A percentile compares a stretch with the other conserved stretches of the same genome.
These are phyloP conservation scores for Drosophila acutilabella DNA, from an alignment of 2,888 invertebrate species.

Conservation along the genomic window DNA sequence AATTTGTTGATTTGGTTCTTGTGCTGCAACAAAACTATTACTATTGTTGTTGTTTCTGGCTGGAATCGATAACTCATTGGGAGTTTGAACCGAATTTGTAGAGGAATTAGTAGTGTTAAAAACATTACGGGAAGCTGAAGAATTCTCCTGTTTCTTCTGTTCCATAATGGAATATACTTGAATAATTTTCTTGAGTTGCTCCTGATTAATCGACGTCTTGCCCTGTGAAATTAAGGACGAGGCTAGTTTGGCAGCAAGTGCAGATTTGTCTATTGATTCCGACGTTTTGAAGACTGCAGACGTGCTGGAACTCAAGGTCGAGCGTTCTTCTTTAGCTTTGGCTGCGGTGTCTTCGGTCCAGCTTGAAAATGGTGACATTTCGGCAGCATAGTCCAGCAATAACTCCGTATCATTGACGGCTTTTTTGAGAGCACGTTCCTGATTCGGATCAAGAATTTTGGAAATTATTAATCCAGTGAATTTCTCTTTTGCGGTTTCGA, in stretches of 20 bases:
- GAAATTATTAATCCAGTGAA: constrained; percentile 88
- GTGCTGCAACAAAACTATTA: background rate
- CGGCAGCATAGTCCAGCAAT: constrained; percentile 87
- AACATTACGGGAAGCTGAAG: background rate
- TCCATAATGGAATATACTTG: constrained; percentile 87
- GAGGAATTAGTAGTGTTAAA: background rate
- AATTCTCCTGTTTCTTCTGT: constrained; percentile 73
- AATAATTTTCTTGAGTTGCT: constrained; percentile 91
- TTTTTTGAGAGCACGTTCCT: constrained; percentile 89
- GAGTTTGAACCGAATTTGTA: background rate
- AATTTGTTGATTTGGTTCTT: background rate
- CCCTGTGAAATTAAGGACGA: constrained; percentile 92
- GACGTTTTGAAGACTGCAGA: constrained; percentile 10
- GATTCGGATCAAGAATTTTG: constrained; percentile 87
- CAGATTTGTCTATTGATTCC: constrained; percentile 83
- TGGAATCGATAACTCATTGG: background rate
- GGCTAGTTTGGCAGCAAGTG: constrained; percentile 90
- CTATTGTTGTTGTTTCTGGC: background rate
- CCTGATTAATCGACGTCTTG: constrained; percentile 92
- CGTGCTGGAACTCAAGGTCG: background rate
- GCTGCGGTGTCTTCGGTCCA: background rate
- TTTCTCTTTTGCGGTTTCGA: constrained; percentile 83
- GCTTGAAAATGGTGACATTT: constrained; percentile 45
- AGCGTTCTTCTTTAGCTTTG: background rate
- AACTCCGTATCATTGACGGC: constrained; percentile 88